Percentiles rank a stretch among this genome's conserved stretches.
Conservation (phyloP, 2,797 vertebrate species). For the Pangasius krempfi region DNA sequence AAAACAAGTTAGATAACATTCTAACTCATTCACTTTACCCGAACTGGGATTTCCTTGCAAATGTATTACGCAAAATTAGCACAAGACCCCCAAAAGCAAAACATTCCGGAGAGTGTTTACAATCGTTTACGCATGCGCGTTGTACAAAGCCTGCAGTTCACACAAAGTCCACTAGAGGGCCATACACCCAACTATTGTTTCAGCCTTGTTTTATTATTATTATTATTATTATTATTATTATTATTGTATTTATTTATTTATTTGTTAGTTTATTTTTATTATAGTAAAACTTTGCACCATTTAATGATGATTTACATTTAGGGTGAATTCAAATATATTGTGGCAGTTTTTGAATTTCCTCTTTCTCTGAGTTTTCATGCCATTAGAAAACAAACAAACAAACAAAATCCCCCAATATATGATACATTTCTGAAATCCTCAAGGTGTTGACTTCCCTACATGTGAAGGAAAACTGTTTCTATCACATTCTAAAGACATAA, state of each 20-base stretch:
- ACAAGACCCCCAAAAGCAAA: neutral
- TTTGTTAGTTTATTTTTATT: neutral
- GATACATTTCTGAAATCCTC: neutral
- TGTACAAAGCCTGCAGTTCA: neutral
- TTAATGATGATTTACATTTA: neutral
- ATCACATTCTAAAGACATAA: neutral
- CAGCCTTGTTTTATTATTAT: neutral
- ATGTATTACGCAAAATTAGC: neutral
- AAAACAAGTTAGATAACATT: neutral
- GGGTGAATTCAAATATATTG: neutral
- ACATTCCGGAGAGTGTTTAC: neutral
- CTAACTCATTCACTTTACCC: neutral
- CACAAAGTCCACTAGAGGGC: neutral
- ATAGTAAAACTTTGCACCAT: neutral
- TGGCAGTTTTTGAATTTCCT: neutral
- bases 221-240: neutral
- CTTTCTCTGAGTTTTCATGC: neutral
- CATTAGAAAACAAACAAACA: neutral
- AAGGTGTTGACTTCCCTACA: neutral
- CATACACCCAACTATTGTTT: neutral
- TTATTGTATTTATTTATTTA: neutral
- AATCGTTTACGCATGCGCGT: neutral
- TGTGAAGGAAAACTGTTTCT: neutral
- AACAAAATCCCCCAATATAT: neutral
- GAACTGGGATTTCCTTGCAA: neutral